Base-by-base conservation (phyloP, 2,888 invertebrate genomes). In the Caenorhabditis sp. region DNA sequence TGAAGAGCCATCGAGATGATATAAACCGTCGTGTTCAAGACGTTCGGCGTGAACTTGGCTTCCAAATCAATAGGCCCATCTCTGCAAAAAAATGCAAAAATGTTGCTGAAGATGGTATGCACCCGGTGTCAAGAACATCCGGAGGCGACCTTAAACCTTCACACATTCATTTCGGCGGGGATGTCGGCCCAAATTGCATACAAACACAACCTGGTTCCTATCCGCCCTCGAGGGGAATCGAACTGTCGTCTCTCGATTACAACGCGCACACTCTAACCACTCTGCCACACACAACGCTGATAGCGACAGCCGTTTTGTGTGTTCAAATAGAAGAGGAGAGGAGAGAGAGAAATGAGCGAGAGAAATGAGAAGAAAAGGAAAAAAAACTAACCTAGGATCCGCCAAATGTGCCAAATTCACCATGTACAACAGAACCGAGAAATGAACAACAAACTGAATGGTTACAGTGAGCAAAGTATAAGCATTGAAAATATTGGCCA, bases 401-500 rank as follows among this genome's bases (percentile, higher is more conserved):
- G 82, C 68, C 31, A 62, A 80, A 76, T 89, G 88, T 4, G 90
- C 89, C 62, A 88, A 87, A 37, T 84, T 77, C 1, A 96, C 95
- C 81, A 99, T 90, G 88, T 93, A 96, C 59, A 97, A 92, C 37
- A 99, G 91, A 81, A 94, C 93, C 12, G 92, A 88, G 90, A 99
- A 97, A 89, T 99, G 99, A 5, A 97, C 94, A 31, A 93, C 91
- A 89, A 99, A 99, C 90, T 99, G 99, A 0, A 93, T 89, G 58
- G 97, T 90, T 67, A 99, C 97, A 1, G 99, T 99, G 84, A 94
- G 90, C 80, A 99, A 92, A 0, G 99, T 99, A 89, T 99, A 99
- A 62, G 94, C 88, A 89, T 99, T 99, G 90, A 99, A 99, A 80
- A 99, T 99, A 89, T 97, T 99, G 55, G 97, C 95, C 81, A 99